These are phyloP conservation scores for Amphimedon queenslandica DNA, from an alignment of 37 sponge, comb jelly and placozoan species.

Conservation along the genomic window DNA sequence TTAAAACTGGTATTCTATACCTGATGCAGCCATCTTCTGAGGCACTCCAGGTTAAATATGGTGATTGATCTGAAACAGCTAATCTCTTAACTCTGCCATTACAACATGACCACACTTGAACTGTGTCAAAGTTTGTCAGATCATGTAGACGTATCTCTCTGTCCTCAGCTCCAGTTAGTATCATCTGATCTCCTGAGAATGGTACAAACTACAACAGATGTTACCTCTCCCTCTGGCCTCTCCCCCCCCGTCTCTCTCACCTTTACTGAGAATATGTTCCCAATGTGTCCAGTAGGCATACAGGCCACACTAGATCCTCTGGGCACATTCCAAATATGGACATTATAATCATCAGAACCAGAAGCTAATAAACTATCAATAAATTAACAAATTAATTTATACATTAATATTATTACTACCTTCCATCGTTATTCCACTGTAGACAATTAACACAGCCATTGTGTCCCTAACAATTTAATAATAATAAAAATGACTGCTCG, in stretches of 20 bases:
- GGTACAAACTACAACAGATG: slow-evolving; percentile 38
- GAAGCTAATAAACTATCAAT: slow-evolving; percentile 86
- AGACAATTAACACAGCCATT: slow-evolving; percentile 90
- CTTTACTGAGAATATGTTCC: slow-evolving; percentile 92
- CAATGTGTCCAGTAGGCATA: slow-evolving; percentile 73
- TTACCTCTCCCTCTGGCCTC: not conserved
- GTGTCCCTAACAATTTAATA: slow-evolving; percentile 62
- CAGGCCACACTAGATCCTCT: slow-evolving; percentile 8
- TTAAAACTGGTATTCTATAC: slow-evolving; percentile 5
- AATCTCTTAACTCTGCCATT: slow-evolving; percentile 77
- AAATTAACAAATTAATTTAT: not conserved
- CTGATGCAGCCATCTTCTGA: slow-evolving; percentile 84
- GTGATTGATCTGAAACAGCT: slow-evolving; percentile 42
- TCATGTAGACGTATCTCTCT: slow-evolving; percentile 70
- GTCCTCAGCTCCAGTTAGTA: slow-evolving; percentile 84
- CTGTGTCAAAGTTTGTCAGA: slow-evolving; percentile 45
- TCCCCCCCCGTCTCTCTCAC: slow-evolving; percentile 8
- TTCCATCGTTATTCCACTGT: slow-evolving; percentile 82
- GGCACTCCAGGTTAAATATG: slow-evolving; percentile 78
- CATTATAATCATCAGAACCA: slow-evolving; percentile 80
- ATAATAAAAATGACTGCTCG: not conserved
- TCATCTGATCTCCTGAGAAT: slow-evolving; percentile 38
- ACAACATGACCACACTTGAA: slow-evolving; percentile 55
- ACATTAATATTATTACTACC: slow-evolving; percentile 15
- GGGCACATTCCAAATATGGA: slow-evolving; percentile 64